These are phyloP conservation scores for Colossoma macropomum DNA, from an alignment of 2,113 vertebrate species.

Conservation along the genomic window DNA sequence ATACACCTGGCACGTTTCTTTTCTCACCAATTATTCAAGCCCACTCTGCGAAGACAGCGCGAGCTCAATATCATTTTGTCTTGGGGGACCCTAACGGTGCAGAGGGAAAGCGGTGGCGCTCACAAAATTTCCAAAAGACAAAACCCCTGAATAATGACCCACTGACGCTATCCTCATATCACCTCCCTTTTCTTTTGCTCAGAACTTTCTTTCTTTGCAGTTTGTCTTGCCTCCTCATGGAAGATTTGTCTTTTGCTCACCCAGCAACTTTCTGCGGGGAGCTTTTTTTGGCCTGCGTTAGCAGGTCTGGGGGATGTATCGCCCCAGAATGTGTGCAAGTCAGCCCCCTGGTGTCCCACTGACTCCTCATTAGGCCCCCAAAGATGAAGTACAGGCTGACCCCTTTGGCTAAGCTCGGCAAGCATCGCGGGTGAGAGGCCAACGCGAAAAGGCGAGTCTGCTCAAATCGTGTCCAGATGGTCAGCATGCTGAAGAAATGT, in stretches of 20 bases:
- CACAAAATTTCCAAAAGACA: conserved; percentile 24
- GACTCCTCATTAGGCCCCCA: conserved; percentile 51
- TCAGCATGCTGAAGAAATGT: conserved; percentile 12
- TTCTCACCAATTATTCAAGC: conserved; percentile 39
- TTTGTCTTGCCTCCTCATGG: conserved; percentile 14
- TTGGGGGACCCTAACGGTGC: background rate
- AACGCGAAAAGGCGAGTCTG: conserved; percentile 1
- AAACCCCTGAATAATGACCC: conserved; percentile 12
- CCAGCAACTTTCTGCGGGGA: conserved; percentile 47
- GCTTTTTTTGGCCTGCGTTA: conserved; percentile 46
- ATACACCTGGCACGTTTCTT: conserved; percentile 25
- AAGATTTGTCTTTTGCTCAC: conserved; percentile 43
- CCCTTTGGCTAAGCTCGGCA: conserved; percentile 23
- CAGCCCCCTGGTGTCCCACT: conserved; percentile 49
- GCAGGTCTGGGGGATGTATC: conserved; percentile 57
- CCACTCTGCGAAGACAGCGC: background rate
- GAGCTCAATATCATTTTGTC: conserved; percentile 18
- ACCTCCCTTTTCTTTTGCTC: conserved; percentile 19
- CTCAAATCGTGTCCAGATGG: conserved; percentile 49
- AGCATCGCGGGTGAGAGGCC: conserved; percentile 27
- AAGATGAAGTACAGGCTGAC: conserved; percentile 36
- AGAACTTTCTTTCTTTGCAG: conserved; percentile 21
- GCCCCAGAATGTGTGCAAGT: conserved; percentile 41
- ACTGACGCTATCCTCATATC: conserved; percentile 25
- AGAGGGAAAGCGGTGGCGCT: background rate